These are phyloP conservation scores for Drosophila pandora DNA, from an alignment of 1,140 invertebrate species.

Conservation along the genomic window DNA sequence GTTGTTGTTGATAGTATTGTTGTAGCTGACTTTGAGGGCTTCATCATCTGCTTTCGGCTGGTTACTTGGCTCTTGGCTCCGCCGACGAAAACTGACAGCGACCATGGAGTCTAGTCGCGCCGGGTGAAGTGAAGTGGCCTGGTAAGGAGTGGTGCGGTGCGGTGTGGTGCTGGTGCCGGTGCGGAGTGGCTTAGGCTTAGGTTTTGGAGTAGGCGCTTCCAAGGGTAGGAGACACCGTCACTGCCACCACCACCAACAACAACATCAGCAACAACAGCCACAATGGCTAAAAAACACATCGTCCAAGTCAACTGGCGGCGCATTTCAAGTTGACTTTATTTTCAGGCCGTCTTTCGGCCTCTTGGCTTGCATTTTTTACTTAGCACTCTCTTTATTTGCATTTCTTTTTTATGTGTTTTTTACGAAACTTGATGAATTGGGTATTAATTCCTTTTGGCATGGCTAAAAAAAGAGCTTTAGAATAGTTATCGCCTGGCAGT, in stretches of 20 bases:
- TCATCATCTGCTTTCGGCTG: conserved; percentile 80
- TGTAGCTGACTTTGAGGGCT: conserved; percentile 76
- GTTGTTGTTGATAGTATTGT: conserved; percentile 33
- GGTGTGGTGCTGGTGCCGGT: conserved; percentile 3
- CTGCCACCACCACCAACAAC: conserved; percentile 2
- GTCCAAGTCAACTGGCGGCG: conserved; percentile 62
- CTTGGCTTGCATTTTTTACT: conserved; percentile 48
- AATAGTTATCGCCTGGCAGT: background rate
- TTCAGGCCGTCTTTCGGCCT: conserved; percentile 56
- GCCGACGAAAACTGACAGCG: conserved; percentile 77
- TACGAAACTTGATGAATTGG: conserved; percentile 80
- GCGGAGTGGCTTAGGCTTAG: conserved; percentile 74
- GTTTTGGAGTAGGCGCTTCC: conserved; percentile 73
- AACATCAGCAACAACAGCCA: background rate
- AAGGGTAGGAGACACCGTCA: conserved; percentile 70
- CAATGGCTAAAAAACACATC: conserved; percentile 3
- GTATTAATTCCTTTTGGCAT: conserved; percentile 75
- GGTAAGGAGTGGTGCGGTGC: background rate
- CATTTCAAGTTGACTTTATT: conserved; percentile 82
- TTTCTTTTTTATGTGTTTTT: conserved; percentile 23
- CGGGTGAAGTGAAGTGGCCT: conserved; percentile 22
- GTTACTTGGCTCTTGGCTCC: conserved; percentile 52
- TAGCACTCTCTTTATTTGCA: conserved; percentile 44
- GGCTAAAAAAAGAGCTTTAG: conserved; percentile 13
- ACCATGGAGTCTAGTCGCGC: conserved; percentile 41